phyloP scores from a whole-genome alignment of 2,113 vertebrate species.

The Xiphophorus hellerii region DNA sequence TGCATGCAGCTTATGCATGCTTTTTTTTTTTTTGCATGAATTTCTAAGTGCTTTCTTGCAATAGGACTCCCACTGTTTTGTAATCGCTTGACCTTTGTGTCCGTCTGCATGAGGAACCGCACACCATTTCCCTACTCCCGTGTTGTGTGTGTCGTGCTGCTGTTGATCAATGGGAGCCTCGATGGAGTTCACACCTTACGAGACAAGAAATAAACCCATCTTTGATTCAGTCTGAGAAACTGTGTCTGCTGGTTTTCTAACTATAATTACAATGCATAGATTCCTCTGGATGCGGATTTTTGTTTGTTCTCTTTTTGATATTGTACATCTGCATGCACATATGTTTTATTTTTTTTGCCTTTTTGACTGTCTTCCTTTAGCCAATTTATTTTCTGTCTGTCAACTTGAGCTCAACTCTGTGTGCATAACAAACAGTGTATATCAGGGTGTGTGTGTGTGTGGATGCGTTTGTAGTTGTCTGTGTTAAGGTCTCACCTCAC shows the following conservation, averaged over 20 bases:
- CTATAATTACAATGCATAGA: constrained; percentile 14
- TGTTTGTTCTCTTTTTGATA: background rate
- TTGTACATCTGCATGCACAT: constrained; percentile 1
- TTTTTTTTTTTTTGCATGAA: background rate
- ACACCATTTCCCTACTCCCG: background rate
- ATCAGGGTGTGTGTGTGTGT: background rate
- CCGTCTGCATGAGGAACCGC: constrained; percentile 10
- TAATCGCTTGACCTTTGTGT: constrained; percentile 21
- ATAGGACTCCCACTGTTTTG: constrained; percentile 12
- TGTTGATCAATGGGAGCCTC: constrained; percentile 5
- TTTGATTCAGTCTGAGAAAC: constrained; percentile 32
- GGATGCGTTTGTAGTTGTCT: constrained; percentile 17
- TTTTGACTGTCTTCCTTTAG: background rate
- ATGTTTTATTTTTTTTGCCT: background rate
- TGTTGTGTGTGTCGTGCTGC: constrained; percentile 4
- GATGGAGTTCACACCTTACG: constrained; percentile 3
- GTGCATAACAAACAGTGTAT: constrained; percentile 33
- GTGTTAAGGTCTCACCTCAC: constrained; percentile 27
- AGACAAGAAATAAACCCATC: background rate
- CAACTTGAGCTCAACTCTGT: constrained; percentile 8
- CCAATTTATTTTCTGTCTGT: constrained; percentile 31
- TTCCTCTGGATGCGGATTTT: background rate
- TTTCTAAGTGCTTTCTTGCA: constrained; percentile 10
- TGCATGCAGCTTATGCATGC: background rate
- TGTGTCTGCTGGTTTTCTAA: constrained; percentile 21